Base-by-base conservation (phyloP, 2,113 vertebrate species). In the Percopsis transmontana region DNA sequence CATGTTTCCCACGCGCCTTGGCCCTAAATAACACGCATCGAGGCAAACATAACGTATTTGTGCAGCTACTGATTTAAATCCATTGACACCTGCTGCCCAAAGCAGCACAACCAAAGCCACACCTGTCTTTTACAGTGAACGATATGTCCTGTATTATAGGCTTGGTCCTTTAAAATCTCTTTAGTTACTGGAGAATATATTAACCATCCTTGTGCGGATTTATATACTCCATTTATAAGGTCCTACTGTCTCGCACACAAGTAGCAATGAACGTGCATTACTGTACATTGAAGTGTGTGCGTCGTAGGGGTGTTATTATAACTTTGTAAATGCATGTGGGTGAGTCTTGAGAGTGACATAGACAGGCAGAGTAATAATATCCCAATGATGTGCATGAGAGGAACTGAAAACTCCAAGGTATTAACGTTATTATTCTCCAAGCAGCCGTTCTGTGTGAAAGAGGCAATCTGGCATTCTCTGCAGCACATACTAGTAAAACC, bases 371-470 rank as follows among this genome's bases (percentile, higher is more conserved):
- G 39, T 24, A 2, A 23, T 41, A 15, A 60, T 20, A 40, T 39
- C 42, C 9, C 3, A 41, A 23, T 40, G 58, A 60, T 61, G 27
- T 18, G 21, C 24, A 18, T 60, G 47, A 41, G 57, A 44, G 20
- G 15, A 72, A 20, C 51, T 56, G 47, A 50, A 60, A 50, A 60
- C 48, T 50, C 48, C 18, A 60, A 27, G 33, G 59, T 14, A n/a
- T 68, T 50, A 54, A 41, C 44, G 41, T 65, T 66, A 38, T 52
- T 19, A 58, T 10, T 50, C 38, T 58, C 16, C n/a, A n/a, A 40
- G 20, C n/a, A 44, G 39, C 14, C 45, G 42, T 39, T 50, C 48
- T 50, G 42, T 27, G 58, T 24, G 15, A 24, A 6, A n/a, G 23
- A 6, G 45, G 45, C 45, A 5, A 6, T 47, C 16, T 47, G 45